Percentiles rank a stretch among this genome's conserved stretches.
phyloP scores from a whole-genome alignment of 2,113 vertebrate species.

The Gobiocypris rarus region DNA sequence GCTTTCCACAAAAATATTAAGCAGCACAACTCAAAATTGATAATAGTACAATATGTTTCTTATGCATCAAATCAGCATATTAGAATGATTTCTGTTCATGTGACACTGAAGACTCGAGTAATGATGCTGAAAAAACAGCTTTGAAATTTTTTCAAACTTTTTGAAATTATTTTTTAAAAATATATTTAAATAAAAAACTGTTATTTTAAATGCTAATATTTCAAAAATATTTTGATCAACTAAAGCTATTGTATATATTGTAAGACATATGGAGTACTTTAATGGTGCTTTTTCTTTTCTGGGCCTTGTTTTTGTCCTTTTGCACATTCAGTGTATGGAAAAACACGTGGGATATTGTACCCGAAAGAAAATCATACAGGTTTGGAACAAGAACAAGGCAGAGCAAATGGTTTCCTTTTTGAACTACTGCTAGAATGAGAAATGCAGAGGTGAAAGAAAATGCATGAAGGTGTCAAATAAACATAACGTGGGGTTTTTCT shows the following conservation, averaged over 20 bases:
- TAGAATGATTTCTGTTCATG: too few relatives aligned
- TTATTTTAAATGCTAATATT: neutral
- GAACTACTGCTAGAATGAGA: neutral
- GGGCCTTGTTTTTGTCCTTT: neutral
- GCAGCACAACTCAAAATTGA: too few relatives aligned
- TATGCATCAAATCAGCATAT: too few relatives aligned
- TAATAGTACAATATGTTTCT: too few relatives aligned
- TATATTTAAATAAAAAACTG: neutral
- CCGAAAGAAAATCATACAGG: neutral
- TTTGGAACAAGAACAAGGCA: constrained; percentile 4
- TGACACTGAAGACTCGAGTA: neutral
- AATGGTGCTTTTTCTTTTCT: neutral
- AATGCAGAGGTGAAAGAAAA: constrained; percentile 7
- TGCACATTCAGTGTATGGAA: neutral
- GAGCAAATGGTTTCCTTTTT: neutral
- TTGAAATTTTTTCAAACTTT: too few relatives aligned
- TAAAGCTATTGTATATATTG: neutral
- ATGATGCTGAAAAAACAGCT: neutral
- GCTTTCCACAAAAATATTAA: too few relatives aligned
- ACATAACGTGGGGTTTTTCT: neutral
- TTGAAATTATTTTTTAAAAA: too few relatives aligned
- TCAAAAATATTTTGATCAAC: too few relatives aligned
- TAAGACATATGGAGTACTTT: neutral
- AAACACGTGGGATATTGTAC: neutral
- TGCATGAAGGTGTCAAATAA: neutral